A percentile compares a stretch with the other conserved stretches of the same genome.
Evolutionary conservation across 2,888 invertebrate species (phyloP).

Genomic region (Hirudinaria manillensis): DNA sequence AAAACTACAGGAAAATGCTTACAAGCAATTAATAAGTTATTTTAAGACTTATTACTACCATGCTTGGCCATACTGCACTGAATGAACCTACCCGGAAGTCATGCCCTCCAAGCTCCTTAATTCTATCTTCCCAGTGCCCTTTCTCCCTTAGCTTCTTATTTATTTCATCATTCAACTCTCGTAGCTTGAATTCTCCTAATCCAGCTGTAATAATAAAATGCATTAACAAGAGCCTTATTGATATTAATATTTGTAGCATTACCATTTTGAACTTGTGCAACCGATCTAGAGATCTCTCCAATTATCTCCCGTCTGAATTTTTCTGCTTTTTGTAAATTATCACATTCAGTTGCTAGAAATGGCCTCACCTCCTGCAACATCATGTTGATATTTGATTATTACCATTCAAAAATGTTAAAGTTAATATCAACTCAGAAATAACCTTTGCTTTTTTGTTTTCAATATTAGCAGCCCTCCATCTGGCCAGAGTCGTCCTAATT

Average conservation of each 20-base stretch:
- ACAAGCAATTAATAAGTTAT: too few relatives aligned
- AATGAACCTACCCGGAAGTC: constrained; percentile 59
- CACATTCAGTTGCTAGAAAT: constrained; percentile 88
- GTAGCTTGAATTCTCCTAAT: constrained; percentile 93
- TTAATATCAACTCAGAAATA: background rate
- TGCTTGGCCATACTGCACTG: too few relatives aligned
- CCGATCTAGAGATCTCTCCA: constrained; percentile 92
- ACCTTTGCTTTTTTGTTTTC: constrained; percentile 55
- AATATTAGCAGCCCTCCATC: constrained; percentile 73
- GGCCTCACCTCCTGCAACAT: constrained; percentile 69
- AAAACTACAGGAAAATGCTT: too few relatives aligned
- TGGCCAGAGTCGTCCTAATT: constrained; percentile 88
- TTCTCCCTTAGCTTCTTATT: constrained; percentile 93
- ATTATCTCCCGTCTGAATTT: constrained; percentile 95
- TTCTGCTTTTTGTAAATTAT: constrained; percentile 82
- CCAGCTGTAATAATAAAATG: constrained; percentile 63
- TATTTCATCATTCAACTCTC: constrained; percentile 97
- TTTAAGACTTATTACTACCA: too few relatives aligned
- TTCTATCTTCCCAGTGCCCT: constrained; percentile 94
- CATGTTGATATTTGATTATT: constrained; percentile 8
- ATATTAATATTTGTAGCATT: background rate
- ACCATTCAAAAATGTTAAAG: background rate
- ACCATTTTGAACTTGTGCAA: constrained; percentile 97
- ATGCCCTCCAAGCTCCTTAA: constrained; percentile 86
- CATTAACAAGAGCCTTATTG: background rate